Percentiles rank a stretch among this genome's conserved stretches.
These are phyloP conservation scores for Chloromyia formosa DNA, from an alignment of 2,888 invertebrate species.

Conservation along the genomic window DNA sequence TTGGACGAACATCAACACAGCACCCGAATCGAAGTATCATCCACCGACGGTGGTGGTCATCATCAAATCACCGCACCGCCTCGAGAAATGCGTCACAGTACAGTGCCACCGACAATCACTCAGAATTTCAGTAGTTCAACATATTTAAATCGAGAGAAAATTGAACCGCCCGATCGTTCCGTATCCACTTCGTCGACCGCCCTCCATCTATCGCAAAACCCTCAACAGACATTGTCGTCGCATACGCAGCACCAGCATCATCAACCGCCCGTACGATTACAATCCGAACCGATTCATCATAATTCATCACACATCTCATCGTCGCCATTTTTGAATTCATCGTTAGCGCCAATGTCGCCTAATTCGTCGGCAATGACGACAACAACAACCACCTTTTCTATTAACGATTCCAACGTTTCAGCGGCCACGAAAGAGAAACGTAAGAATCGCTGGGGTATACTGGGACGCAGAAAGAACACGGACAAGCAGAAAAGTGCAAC, in stretches of 20 bases:
- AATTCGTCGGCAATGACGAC: conserved; percentile 47
- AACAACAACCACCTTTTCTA: conserved; percentile 56
- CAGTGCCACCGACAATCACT: conserved; percentile 8
- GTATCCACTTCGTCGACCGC: conserved; percentile 8
- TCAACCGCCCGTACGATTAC: conserved; percentile 25
- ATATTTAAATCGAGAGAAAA: conserved; percentile 4
- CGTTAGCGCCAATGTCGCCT: conserved; percentile 58
- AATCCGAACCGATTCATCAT: conserved; percentile 53
- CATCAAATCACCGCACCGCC: conserved; percentile 6
- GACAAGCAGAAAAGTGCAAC: conserved; percentile 73
- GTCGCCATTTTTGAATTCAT: conserved; percentile 59
- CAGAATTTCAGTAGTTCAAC: conserved; percentile 16
- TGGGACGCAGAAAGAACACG: conserved; percentile 70
- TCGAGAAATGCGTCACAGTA: conserved; percentile 35
- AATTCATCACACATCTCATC: conserved; percentile 59
- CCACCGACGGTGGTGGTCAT: background rate
- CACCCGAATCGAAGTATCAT: conserved; percentile 28
- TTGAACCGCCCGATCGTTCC: conserved; percentile 5
- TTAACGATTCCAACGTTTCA: conserved; percentile 34
- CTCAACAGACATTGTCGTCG: conserved; percentile 50
- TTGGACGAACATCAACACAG: conserved; percentile 23
- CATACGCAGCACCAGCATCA: conserved; percentile 46
- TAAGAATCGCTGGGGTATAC: conserved; percentile 73
- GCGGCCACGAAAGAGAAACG: conserved; percentile 69
- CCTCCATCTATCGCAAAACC: conserved; percentile 18